Base-by-base conservation (phyloP, 2,113 vertebrate genomes). In the Pachypanchax playfairii region DNA sequence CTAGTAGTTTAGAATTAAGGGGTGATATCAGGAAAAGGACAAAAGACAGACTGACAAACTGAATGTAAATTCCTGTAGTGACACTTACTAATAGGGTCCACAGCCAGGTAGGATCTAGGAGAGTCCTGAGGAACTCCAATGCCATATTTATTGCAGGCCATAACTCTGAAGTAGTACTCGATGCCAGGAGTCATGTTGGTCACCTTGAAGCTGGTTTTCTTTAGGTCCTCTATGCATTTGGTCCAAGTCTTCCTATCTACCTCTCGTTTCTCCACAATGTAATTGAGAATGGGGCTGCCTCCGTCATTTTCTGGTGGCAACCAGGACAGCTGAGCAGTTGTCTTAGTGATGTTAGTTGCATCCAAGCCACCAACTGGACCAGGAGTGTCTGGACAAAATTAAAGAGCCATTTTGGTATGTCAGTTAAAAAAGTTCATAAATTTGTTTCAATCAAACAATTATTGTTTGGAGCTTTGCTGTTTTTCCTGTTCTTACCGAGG, bases 131-230 rank as follows among this genome's bases (percentile, higher is more conserved):
- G 95, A 79, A 98, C 93, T 4, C 97, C 97, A 5, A 94, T 90
- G 29, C 97, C 97, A 22, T 99, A 99, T 77, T 98, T 96, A 77
- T 99, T 99, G 70, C 96, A 94, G 70, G 97, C 96, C 58, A 91
- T 96, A 52, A 99, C 95, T 86, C 97, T 93, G 87, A 99, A 98
- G 90, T 91, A 98, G 84, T 99, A 99, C 42, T 99, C 97, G 20
- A 87, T 93, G 51, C 95, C 96, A 68, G 95, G 93, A 14, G 94
- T 85, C 82, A 98, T 91, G 65, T 92, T 98, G 26, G 92, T 92
- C 73, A 98, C 87, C 28, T 96, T 94, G 81, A 96, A 98, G 87
- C 96, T 98, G 12, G 95, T 95, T 90, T 99, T 99, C 92, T 95
- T 99, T 46, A 94, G 80, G 65, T 98, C 96, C 31, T 92, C 91